A percentile compares a stretch with the other conserved stretches of the same genome.
Evolutionary conservation across 2,113 vertebrate genomes (phyloP).

Genomic region (Lethenteron camtschaticum): DNA sequence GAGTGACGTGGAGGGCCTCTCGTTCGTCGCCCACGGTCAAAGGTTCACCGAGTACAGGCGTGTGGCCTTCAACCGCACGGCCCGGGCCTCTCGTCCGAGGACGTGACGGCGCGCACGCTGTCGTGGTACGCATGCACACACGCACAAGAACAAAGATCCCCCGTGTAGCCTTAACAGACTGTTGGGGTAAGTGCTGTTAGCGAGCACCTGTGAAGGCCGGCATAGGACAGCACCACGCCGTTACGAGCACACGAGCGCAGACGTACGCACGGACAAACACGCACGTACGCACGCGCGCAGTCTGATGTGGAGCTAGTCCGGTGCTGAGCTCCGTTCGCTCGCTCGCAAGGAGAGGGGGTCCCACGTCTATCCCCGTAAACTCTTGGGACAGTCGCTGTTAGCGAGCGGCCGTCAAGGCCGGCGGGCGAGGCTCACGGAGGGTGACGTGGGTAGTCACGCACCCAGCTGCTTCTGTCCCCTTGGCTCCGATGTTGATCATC

Average conservation of each 20-base stretch:
- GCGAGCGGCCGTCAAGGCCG: too few relatives aligned
- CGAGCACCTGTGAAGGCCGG: neutral
- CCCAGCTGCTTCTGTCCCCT: too few relatives aligned
- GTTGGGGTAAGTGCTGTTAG: neutral
- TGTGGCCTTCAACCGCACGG: constrained; percentile 93
- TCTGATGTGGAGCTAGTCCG: too few relatives aligned
- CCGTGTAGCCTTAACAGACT: constrained; percentile 4
- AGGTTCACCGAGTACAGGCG: constrained; percentile 76
- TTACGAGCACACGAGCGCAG: neutral
- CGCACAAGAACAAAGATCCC: neutral
- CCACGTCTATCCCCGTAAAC: too few relatives aligned
- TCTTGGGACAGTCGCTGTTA: too few relatives aligned
- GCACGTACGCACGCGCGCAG: too few relatives aligned
- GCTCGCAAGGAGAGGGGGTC: too few relatives aligned
- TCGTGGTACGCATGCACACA: constrained; percentile 37
- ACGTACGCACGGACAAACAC: neutral
- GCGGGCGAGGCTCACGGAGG: too few relatives aligned
- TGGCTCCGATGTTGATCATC: too few relatives aligned
- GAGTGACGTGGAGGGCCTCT: constrained; percentile 46
- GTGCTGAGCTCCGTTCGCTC: too few relatives aligned
- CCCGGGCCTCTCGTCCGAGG: constrained; percentile 73
- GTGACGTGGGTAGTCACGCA: too few relatives aligned
- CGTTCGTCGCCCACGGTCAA: constrained; percentile 52
- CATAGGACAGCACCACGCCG: neutral
- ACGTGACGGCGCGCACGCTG: constrained; percentile 41